Evolutionary conservation across 2,888 invertebrate species (phyloP), one percentile per base, ranked within the genome.

Genomic region (Standfussiana lucernea): DNA sequence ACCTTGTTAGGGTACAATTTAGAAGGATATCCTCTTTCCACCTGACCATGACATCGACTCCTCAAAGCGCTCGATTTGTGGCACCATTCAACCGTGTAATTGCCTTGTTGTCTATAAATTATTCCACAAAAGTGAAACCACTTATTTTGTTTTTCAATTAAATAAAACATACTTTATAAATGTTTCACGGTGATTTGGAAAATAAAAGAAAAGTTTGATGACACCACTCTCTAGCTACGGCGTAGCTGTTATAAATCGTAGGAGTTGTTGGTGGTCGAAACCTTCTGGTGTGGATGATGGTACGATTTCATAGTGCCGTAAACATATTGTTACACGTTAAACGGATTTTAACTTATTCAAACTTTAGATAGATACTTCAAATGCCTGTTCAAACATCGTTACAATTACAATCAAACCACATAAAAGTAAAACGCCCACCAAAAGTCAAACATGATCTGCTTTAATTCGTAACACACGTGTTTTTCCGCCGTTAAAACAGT

Each of bases 401-500:
- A 80, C 82, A 79, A 82, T 84, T 64, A 80, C 84, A 77, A 84
- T 86, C 82, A 67, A 61, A 75, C 87, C 88, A 86, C 88, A 88
- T 90, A 81, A 91, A 89, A 89, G 87, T 86, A 84, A 90, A 90
- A 86, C 87, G 81, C 84, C 67, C 83, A 79, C 77, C 56, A 68
- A 86, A 85, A 85, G 86, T 87, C 81, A 89, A 90, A 90, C 88
- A 86, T 86, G 70, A 81, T 72, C 80, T 82, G 86, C 83, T 88
- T 79, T 82, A 80, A 88, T 86, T 86, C 83, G 85, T 86, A 87
- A 88, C 86, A 83, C 89, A 89, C 91, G 92, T 95, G 94, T 95
- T 94, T 94, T 94, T 92, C 92, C 89, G 89, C 89, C 86, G 88
- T 94, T 94, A 94, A 94, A 94, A 90, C 92, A 82, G 85, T 89